Conservation (phyloP, 2,113 vertebrate species). For the Psittacus erithacus region DNA sequence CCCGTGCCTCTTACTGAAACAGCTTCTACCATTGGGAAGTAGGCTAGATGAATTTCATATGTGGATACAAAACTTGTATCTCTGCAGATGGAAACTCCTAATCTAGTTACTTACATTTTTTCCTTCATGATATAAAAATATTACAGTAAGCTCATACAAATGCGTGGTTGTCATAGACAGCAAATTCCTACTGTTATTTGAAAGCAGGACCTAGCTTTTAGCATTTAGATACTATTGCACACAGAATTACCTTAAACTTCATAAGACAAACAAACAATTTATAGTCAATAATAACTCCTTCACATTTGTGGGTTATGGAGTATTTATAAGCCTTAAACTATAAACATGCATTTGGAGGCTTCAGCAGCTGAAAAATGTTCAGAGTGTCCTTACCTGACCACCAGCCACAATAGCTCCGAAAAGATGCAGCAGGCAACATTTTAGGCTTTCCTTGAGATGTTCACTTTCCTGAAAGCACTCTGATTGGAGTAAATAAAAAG, state of each 20-base stretch:
- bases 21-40: background rate
- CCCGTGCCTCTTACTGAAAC: background rate
- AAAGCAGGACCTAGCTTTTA: background rate
- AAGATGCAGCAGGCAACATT: constrained; percentile 94
- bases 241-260: background rate
- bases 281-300: background rate
- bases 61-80: background rate
- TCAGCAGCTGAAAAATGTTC: background rate
- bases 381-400: constrained; percentile 84
- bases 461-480: constrained; percentile 99
- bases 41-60: background rate
- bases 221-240: background rate
- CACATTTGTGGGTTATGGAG: background rate
- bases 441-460: constrained; percentile 96
- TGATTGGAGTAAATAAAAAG: constrained; percentile 64
- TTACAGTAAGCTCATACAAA: background rate
- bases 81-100: background rate
- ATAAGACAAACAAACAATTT: background rate
- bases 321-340: background rate
- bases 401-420: constrained; percentile 96
- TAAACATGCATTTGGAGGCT: background rate
- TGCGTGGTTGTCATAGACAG: background rate
- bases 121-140: background rate
- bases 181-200: background rate
- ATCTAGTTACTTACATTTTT: background rate